phyloP scores from a whole-genome alignment of 2,113 vertebrate species.

The Phalacrocorax pelagicus region DNA sequence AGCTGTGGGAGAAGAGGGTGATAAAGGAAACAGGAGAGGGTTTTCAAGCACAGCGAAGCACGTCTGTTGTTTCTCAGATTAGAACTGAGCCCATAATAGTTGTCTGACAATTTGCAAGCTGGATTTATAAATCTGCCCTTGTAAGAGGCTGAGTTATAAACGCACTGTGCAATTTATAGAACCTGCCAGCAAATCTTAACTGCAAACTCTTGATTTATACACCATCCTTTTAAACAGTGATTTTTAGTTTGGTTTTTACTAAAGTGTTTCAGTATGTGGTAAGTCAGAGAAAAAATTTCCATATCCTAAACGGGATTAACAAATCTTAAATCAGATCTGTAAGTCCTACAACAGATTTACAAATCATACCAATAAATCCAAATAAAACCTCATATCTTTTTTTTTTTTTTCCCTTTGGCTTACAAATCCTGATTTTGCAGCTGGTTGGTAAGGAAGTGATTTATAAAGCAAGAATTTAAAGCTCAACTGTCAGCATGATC shows the following conservation, averaged over 20 bases:
- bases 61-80: slow-evolving; percentile 65
- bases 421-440: slow-evolving; percentile 67
- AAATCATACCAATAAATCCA: slow-evolving; percentile 63
- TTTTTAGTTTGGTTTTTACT: slow-evolving; percentile 30
- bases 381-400: not conserved
- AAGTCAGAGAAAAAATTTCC: slow-evolving; percentile 65
- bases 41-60: not conserved
- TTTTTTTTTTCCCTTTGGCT: not conserved
- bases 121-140: slow-evolving; percentile 66
- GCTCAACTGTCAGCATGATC: slow-evolving; percentile 37
- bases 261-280: slow-evolving; percentile 49
- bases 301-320: slow-evolving; percentile 60
- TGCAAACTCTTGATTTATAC: slow-evolving; percentile 63
- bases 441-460: slow-evolving; percentile 66
- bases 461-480: slow-evolving; percentile 66
- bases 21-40: not conserved
- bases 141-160: slow-evolving; percentile 63
- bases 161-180: slow-evolving; percentile 60
- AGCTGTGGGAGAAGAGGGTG: not conserved
- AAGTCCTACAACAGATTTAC: slow-evolving; percentile 66
- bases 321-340: slow-evolving; percentile 69
- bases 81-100: slow-evolving; percentile 52
- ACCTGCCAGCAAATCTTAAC: slow-evolving; percentile 57
- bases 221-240: slow-evolving; percentile 40
- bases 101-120: slow-evolving; percentile 63